These are phyloP conservation scores for Nothura maculosa DNA, from an alignment of 2,797 vertebrate species.

Conservation along the genomic window DNA sequence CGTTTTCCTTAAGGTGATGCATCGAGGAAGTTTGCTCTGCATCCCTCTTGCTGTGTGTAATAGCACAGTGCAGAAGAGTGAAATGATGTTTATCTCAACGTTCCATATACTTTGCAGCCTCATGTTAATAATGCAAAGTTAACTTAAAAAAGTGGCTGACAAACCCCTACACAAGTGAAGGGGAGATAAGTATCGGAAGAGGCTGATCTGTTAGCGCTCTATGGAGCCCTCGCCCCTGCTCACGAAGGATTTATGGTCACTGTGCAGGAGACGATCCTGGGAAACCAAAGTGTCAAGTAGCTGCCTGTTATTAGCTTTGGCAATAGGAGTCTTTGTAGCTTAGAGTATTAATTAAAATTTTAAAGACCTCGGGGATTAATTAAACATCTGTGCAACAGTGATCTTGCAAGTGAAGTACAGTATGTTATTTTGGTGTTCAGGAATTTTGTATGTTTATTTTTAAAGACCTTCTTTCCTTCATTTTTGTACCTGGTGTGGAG, in stretches of 20 bases:
- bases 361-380: background rate
- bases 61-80: background rate
- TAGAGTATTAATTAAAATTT: background rate
- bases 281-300: background rate
- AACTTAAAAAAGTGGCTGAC: background rate
- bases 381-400: background rate
- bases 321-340: background rate
- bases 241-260: background rate
- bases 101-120: background rate
- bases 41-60: background rate
- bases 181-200: background rate
- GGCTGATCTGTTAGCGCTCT: background rate
- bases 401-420: background rate
- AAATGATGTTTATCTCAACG: background rate
- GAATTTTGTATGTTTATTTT: slow-evolving; percentile 36
- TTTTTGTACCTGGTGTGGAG: background rate
- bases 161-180: background rate
- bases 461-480: background rate
- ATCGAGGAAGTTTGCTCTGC: background rate
- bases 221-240: background rate
- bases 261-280: background rate
- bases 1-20: background rate
- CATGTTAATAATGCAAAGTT: background rate
- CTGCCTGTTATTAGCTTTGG: slow-evolving; percentile 20
- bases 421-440: slow-evolving; percentile 1